Base-by-base conservation (phyloP, 2,888 invertebrate species). In the Xestobium rufovillosum region DNA sequence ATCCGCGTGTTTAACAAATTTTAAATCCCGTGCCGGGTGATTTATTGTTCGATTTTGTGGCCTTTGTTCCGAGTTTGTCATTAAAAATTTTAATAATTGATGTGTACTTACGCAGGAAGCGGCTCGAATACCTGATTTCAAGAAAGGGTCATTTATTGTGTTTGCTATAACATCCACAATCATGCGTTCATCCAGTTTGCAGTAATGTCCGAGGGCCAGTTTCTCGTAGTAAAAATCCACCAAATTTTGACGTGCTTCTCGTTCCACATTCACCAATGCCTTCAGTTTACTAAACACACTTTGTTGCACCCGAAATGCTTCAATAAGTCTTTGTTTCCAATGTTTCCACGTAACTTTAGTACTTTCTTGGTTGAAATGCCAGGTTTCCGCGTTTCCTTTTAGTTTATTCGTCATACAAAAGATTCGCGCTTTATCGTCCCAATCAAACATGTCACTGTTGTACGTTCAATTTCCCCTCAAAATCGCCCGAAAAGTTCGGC, bases 321-420 rank as follows among this genome's bases (percentile, higher is more conserved):
- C 23, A n/a, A 6, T 6, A 6, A 19, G n/a, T n/a, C n/a, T 19
- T 19, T 19, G 6, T n/a, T 6, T 19, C 23, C 23, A 19, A 6
- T 19, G 6, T n/a, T 19, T 19, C 23, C 23, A 19, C 6, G 23
- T 19, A 8, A 19, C 6, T n/a, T 10, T 31, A 9, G 31, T 9
- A 8, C 6, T 8, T 16, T 10, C 30, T 19, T 34, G 34, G 15
- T 31, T 31, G 14, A 31, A 12, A 34, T 34, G 31, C 30, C 34
- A 34, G 3, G 28, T 31, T 34, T 34, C 31, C 29, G 34, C 34
- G 29, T 31, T 31, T 30, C 29, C 29, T 13, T 9, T 14, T 33
- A 31, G 6, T 16, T 16, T 15, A n/a, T 10, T 10, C 8, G 10
- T 31, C 31, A 31, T 14, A 14, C 14, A 10, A 31, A 15, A 31